These are phyloP conservation scores for Drosophila kambysellisi DNA, from an alignment of 2,888 invertebrate genomes.

Conservation along the genomic window DNA sequence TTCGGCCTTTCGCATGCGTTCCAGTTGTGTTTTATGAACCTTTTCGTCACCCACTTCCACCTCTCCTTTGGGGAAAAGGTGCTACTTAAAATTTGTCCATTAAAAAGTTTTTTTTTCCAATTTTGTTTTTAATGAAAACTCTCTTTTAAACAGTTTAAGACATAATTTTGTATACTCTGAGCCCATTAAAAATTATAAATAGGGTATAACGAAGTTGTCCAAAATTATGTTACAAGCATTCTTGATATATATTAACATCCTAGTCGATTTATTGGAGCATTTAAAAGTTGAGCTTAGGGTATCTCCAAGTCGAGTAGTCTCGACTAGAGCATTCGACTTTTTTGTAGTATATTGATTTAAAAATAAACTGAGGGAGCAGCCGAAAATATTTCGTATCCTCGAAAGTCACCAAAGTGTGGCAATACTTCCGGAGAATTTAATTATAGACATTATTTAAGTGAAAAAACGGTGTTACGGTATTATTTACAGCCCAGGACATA, in stretches of 20 bases:
- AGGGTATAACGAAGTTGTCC: not conserved
- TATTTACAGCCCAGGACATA: not conserved
- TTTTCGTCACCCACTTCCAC: not conserved
- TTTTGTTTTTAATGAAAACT: not conserved
- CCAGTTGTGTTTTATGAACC: not conserved
- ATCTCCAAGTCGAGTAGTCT: not conserved
- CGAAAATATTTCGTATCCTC: not conserved
- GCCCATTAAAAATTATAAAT: not conserved
- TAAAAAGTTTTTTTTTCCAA: not conserved
- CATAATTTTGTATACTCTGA: not conserved
- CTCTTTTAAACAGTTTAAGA: slow-evolving; percentile 5
- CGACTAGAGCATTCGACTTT: not conserved
- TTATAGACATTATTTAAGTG: not conserved
- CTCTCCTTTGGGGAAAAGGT: not conserved
- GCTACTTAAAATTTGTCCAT: not conserved
- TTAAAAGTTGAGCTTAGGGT: not conserved
- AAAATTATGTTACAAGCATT: too few relatives aligned
- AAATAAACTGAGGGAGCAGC: not conserved
- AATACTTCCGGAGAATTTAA: not conserved
- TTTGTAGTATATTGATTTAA: not conserved
- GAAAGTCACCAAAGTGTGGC: not conserved
- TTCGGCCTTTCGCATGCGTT: not conserved
- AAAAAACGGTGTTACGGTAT: not conserved
- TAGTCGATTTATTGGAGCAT: not conserved
- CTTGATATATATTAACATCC: not conserved